A percentile compares a stretch with the other conserved stretches of the same genome.
phyloP scores from a whole-genome alignment of 1,140 invertebrate species.

The Macrostomum lignano region DNA sequence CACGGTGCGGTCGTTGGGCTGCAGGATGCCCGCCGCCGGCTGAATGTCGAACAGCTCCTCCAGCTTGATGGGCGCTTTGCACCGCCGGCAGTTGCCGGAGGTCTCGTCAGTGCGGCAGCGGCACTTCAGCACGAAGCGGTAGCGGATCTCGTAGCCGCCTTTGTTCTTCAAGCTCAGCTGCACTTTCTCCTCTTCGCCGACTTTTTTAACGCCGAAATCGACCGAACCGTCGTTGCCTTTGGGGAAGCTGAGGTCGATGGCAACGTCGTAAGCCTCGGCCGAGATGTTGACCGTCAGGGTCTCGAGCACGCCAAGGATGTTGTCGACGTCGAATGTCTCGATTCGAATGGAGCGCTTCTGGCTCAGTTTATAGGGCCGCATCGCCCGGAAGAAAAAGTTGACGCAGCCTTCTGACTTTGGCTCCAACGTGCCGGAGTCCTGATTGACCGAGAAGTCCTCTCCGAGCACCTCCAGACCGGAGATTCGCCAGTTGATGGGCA shows the following conservation, averaged over 20 bases:
- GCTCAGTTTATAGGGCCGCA: constrained; percentile 22
- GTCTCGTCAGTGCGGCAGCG: too few species aligned
- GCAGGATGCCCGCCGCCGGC: constrained; percentile 15
- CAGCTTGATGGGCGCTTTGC: too few species aligned
- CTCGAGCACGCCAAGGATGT: constrained; percentile 8
- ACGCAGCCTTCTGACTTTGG: constrained; percentile 20
- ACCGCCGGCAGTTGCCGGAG: too few species aligned
- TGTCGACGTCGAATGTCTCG: constrained; percentile 7
- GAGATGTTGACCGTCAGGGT: constrained; percentile 10
- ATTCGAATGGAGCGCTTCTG: constrained; percentile 19
- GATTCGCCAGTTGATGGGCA: constrained; percentile 26
- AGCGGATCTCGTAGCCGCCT: constrained; percentile 27
- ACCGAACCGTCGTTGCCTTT: constrained; percentile 27
- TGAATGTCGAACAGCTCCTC: constrained; percentile 18
- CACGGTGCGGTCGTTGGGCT: constrained; percentile 17
- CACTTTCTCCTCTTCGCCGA: constrained; percentile 23
- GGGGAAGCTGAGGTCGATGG: constrained; percentile 28
- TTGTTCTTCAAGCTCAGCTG: constrained; percentile 26
- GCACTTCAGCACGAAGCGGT: constrained; percentile 14
- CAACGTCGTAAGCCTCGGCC: constrained; percentile 28
- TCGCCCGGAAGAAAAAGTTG: constrained; percentile 23
- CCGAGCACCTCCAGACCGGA: constrained; percentile 24
- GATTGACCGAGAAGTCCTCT: constrained; percentile 25
- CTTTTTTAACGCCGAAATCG: constrained; percentile 23
- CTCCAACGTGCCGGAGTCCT: constrained; percentile 20